phyloP scores from a whole-genome alignment of 2,113 vertebrate species.

The Phyllostomus hastatus region DNA sequence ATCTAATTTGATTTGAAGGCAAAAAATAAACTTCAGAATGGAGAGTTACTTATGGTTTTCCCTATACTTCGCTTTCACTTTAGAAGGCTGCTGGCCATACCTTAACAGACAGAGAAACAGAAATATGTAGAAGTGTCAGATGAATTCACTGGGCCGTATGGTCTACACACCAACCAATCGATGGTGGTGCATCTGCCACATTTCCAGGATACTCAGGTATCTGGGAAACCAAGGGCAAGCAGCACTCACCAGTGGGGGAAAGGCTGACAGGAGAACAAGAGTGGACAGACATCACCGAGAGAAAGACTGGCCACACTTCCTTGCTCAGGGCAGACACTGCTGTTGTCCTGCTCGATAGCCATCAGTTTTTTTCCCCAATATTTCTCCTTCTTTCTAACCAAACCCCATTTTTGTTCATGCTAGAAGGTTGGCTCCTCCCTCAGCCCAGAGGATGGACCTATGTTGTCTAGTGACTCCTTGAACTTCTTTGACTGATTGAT shows the following conservation, averaged over 20 bases:
- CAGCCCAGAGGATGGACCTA: background rate
- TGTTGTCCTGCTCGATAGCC: background rate
- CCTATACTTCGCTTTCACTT: background rate
- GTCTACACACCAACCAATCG: background rate
- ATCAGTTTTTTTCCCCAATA: background rate
- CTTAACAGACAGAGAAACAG: background rate
- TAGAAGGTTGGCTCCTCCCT: background rate
- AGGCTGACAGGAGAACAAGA: background rate
- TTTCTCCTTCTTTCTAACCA: background rate
- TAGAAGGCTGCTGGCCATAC: background rate
- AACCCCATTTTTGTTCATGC: background rate
- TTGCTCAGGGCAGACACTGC: background rate
- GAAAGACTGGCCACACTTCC: background rate
- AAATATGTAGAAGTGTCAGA: background rate
- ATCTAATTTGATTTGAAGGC: constrained; percentile 57
- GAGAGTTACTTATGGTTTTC: background rate
- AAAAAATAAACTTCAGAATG: constrained; percentile 42
- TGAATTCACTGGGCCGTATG: background rate
- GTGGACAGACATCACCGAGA: background rate
- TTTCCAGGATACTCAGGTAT: background rate
- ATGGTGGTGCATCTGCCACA: background rate
- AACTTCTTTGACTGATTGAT: background rate
- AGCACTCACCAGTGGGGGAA: background rate
- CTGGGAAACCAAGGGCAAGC: background rate
- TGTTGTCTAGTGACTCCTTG: background rate